Conservation (phyloP, 2,113 vertebrate genomes). For the Coptodon bakossiorum region DNA sequence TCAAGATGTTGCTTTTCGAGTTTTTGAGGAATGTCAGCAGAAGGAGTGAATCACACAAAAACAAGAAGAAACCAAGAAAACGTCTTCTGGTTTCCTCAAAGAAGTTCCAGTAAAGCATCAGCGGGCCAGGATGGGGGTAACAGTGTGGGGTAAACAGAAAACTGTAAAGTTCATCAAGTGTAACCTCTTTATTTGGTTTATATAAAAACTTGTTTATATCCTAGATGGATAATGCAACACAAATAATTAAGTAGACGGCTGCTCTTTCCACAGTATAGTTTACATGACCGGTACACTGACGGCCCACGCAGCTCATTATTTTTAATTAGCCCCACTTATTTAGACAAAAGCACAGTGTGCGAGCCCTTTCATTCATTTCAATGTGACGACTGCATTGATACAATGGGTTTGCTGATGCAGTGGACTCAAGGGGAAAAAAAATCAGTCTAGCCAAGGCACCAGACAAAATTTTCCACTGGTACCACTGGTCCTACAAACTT, state of each 20-base stretch:
- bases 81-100: background rate
- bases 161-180: background rate
- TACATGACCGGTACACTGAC: background rate
- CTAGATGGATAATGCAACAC: background rate
- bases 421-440: accelerated
- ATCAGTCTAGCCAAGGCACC: background rate
- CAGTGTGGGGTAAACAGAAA: background rate
- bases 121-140: background rate
- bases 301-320: conserved; percentile 24
- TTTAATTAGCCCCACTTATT: conserved; percentile 15
- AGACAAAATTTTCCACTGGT: background rate
- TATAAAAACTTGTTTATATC: background rate
- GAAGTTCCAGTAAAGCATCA: background rate
- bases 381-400: background rate
- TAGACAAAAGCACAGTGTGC: background rate
- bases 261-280: background rate
- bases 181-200: background rate
- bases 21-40: background rate
- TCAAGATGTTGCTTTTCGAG: background rate
- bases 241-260: background rate
- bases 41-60: background rate
- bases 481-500: background rate
- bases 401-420: background rate
- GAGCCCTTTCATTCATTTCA: background rate
- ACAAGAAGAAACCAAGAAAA: background rate